Percentiles rank a stretch among this genome's conserved stretches.
Evolutionary conservation across 2,888 invertebrate genomes (phyloP).

Genomic region (Allygus modestus): DNA sequence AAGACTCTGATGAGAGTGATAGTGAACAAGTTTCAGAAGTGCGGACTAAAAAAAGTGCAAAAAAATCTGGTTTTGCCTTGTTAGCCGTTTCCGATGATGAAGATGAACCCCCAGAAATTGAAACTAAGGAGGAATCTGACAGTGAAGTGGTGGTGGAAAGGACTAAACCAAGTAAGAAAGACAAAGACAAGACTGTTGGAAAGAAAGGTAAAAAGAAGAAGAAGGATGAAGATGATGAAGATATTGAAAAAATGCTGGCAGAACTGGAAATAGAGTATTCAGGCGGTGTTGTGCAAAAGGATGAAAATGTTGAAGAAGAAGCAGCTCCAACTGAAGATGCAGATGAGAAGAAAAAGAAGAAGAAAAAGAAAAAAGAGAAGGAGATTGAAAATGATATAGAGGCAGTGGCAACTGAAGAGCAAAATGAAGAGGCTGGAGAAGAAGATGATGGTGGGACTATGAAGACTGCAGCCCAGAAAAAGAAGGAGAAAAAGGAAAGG

Average conservation of each 20-base stretch:
- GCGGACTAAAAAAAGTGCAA: slow-evolving; percentile 72
- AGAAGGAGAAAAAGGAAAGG: slow-evolving; percentile 92
- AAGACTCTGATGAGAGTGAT: slow-evolving; percentile 72
- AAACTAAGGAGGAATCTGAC: slow-evolving; percentile 64
- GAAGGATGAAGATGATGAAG: slow-evolving; percentile 87
- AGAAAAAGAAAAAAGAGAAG: slow-evolving; percentile 74
- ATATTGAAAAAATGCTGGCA: slow-evolving; percentile 89
- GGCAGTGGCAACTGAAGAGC: slow-evolving; percentile 75
- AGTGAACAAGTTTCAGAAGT: slow-evolving; percentile 73
- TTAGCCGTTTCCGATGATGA: slow-evolving; percentile 69
- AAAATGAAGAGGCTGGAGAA: slow-evolving; percentile 78
- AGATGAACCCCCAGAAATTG: slow-evolving; percentile 58
- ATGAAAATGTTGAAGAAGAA: slow-evolving; percentile 66
- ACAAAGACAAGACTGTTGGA: slow-evolving; percentile 64
- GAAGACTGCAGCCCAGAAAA: slow-evolving; percentile 92
- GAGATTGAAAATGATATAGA: slow-evolving; percentile 72
- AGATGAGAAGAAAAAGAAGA: slow-evolving; percentile 66
- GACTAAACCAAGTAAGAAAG: slow-evolving; percentile 60
- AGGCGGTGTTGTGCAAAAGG: slow-evolving; percentile 76
- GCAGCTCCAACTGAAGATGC: slow-evolving; percentile 64
- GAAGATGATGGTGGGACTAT: slow-evolving; percentile 80
- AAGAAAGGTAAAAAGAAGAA: slow-evolving; percentile 78
- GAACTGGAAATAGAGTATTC: slow-evolving; percentile 90
- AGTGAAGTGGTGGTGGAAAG: slow-evolving; percentile 68
- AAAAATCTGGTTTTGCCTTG: slow-evolving; percentile 68